Evolutionary conservation across 1,140 invertebrate genomes (phyloP).

Genomic region (Hylyphantes graminicola): DNA sequence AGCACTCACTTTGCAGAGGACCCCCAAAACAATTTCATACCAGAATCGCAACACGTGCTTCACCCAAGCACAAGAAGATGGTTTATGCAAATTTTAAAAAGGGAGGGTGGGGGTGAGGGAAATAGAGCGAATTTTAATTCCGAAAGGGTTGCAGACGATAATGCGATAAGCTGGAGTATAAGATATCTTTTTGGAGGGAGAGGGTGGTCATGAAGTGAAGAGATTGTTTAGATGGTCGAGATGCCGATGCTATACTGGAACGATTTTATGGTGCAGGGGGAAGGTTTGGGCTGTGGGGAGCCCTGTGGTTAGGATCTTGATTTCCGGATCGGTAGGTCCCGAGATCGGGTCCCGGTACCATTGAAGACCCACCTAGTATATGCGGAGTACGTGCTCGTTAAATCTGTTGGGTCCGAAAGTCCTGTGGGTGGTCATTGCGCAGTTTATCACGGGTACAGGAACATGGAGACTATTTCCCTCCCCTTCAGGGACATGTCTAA

Average conservation of each 20-base stretch:
- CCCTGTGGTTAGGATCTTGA: too few species aligned
- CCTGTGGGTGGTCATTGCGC: too few species aligned
- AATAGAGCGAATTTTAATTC: background rate
- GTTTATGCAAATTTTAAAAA: conserved; percentile 49
- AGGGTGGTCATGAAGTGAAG: background rate
- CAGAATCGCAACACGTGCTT: conserved; percentile 29
- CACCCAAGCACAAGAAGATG: background rate
- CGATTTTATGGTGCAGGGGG: background rate
- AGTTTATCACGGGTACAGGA: too few species aligned
- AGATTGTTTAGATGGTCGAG: background rate
- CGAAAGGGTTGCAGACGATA: conserved; percentile 48
- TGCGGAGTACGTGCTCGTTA: too few species aligned
- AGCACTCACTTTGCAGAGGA: background rate
- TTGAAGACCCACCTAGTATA: too few species aligned
- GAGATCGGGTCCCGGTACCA: too few species aligned
- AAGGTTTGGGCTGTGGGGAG: too few species aligned
- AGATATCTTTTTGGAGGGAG: conserved; percentile 5
- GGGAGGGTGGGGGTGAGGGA: background rate
- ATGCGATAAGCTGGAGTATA: conserved; percentile 30
- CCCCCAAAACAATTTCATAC: conserved; percentile 9
- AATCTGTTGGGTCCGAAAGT: too few species aligned
- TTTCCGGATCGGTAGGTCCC: too few species aligned
- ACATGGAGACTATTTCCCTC: too few species aligned
- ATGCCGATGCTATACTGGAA: background rate
- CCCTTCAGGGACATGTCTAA: too few species aligned